Percentiles rank a stretch among this genome's conserved stretches.
phyloP scores from a whole-genome alignment of 2,113 vertebrate genomes.

The Muntiacus muntjak region DNA sequence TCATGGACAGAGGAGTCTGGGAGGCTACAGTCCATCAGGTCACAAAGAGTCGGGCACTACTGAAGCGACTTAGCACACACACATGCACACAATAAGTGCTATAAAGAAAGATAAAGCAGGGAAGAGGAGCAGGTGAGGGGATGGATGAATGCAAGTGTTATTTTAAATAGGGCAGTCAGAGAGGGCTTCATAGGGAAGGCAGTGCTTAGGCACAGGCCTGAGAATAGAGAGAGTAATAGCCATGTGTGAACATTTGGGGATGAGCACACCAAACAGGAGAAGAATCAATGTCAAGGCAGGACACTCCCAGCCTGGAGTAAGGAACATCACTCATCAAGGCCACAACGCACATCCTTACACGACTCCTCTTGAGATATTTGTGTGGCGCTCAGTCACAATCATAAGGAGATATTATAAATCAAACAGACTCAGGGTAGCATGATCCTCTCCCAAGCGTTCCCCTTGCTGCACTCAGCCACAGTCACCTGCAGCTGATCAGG shows the following conservation, averaged over 20 bases:
- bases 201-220: neutral
- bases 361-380: neutral
- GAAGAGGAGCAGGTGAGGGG: neutral
- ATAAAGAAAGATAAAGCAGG: neutral
- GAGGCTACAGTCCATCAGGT: neutral
- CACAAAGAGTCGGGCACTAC: neutral
- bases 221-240: neutral
- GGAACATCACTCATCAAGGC: neutral
- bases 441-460: neutral
- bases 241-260: neutral
- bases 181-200: neutral
- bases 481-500: no score
- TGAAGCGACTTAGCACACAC: neutral
- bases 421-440: neutral
- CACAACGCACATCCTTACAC: accelerated
- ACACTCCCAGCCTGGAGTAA: neutral
- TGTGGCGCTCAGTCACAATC: neutral
- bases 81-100: neutral
- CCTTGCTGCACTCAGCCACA: neutral
- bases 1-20: neutral
- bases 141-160: neutral
- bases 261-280: neutral
- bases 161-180: neutral
- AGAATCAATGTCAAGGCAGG: neutral
- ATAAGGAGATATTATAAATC: neutral